Percentiles rank a stretch among this genome's conserved stretches.
phyloP scores from a whole-genome alignment of 2,888 invertebrate genomes.

The Aelia acuminata region DNA sequence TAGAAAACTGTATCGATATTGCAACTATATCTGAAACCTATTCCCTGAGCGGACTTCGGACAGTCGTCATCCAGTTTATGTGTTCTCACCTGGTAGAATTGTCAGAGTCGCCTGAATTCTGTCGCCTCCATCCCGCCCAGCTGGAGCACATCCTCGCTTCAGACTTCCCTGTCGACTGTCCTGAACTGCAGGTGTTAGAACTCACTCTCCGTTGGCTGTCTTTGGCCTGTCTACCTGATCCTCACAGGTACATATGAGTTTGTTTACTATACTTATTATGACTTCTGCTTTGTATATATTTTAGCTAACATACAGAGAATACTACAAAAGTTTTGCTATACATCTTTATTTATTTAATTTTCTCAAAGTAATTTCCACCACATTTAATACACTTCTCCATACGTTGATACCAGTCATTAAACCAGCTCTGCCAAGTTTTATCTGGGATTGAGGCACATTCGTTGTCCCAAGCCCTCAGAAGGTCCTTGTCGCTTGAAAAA shows the following conservation, averaged over 20 bases:
- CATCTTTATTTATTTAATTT: no score
- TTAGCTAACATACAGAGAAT: no score
- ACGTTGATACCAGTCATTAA: no score
- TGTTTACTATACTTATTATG: no score
- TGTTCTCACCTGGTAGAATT: constrained; percentile 77
- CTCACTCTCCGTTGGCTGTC: constrained; percentile 76
- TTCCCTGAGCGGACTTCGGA: constrained; percentile 74
- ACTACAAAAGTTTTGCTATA: no score
- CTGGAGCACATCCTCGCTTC: constrained; percentile 75
- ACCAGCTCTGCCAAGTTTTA: no score
- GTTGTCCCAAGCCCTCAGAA: no score
- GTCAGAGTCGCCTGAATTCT: constrained; percentile 75
- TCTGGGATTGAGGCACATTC: no score
- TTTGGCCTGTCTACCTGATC: constrained; percentile 55
- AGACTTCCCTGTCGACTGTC: constrained; percentile 80
- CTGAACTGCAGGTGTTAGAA: constrained; percentile 75
- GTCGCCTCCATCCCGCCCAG: constrained; percentile 75
- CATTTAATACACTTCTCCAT: no score
- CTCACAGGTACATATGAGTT: constrained; percentile 36
- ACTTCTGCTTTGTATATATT: no score
- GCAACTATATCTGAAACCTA: constrained; percentile 80
- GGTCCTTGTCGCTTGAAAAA: no score
- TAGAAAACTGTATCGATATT: constrained; percentile 81
- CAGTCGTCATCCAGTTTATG: constrained; percentile 77
- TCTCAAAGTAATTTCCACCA: no score